phyloP scores from a whole-genome alignment of 2,888 invertebrate genomes.

The Gymnosoma rotundatum region DNA sequence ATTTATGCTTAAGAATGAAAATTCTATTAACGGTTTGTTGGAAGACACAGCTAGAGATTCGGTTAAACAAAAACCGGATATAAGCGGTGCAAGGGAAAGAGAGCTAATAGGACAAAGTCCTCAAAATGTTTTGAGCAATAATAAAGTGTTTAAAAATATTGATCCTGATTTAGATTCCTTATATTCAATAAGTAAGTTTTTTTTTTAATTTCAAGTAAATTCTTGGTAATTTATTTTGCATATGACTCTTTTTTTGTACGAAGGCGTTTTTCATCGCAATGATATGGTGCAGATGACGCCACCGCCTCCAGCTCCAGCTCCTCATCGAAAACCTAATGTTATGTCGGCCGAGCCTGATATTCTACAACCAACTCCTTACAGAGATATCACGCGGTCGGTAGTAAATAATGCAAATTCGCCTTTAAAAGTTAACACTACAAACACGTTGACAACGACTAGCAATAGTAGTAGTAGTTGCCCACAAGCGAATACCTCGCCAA shows the following conservation, averaged over 20 bases:
- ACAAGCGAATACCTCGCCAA: conserved; percentile 66
- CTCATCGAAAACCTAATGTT: conserved; percentile 85
- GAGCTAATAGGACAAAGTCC: conserved; percentile 80
- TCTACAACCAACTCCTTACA: conserved; percentile 71
- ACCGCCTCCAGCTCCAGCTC: conserved; percentile 89
- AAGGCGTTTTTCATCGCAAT: conserved; percentile 81
- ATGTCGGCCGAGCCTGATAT: conserved; percentile 71
- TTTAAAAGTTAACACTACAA: conserved; percentile 59
- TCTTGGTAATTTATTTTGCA: conserved; percentile 14
- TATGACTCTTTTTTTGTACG: neutral
- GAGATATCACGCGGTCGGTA: conserved; percentile 67
- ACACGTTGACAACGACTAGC: conserved; percentile 68
- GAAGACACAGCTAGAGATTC: conserved; percentile 74
- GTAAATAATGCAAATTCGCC: conserved; percentile 66
- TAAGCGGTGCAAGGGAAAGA: conserved; percentile 70
- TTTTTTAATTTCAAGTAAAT: neutral
- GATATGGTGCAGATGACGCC: conserved; percentile 85
- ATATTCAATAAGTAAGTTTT: conserved; percentile 86
- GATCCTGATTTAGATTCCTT: conserved; percentile 87
- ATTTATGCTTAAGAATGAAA: conserved; percentile 74
- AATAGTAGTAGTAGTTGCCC: conserved; percentile 62
- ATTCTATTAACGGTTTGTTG: conserved; percentile 76
- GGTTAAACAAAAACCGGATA: conserved; percentile 61
- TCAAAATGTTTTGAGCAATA: conserved; percentile 79
- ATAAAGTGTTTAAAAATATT: conserved; percentile 82